Conservation (phyloP, 2,797 vertebrate species). For the Manis javanica region DNA sequence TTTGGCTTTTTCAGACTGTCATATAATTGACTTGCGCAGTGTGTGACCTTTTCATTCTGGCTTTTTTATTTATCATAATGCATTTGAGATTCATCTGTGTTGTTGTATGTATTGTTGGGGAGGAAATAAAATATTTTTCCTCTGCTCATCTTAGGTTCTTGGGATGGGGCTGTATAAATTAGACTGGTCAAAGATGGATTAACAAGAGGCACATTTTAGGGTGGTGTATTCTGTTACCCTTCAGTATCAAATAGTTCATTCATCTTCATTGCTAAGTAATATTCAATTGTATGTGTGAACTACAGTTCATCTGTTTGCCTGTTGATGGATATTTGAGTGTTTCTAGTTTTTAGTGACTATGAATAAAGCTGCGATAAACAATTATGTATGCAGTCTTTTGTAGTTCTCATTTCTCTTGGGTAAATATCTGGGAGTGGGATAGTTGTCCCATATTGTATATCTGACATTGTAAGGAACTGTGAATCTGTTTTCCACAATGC, state of each 20-base stretch:
- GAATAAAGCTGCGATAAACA: neutral
- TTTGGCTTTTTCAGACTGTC: neutral
- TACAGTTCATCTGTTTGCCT: neutral
- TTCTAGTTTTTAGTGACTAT: neutral
- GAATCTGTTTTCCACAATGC: neutral
- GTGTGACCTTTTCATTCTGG: neutral
- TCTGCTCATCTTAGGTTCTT: neutral
- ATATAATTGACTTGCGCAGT: neutral
- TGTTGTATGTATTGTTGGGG: neutral
- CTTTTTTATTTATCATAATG: neutral
- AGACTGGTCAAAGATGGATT: neutral
- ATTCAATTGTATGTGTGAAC: neutral
- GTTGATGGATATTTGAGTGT: neutral
- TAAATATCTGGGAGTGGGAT: neutral
- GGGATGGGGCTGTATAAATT: neutral
- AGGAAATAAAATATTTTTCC: neutral
- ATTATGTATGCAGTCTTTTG: neutral
- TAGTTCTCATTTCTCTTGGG: neutral
- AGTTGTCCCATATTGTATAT: neutral
- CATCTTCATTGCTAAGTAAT: neutral
- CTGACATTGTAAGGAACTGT: neutral
- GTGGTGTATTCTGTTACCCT: neutral
- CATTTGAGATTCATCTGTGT: neutral
- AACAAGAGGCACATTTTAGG: neutral
- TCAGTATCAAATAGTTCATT: neutral